Evolutionary conservation across 2,113 vertebrate genomes (phyloP).

Genomic region (Panthera uncia): DNA sequence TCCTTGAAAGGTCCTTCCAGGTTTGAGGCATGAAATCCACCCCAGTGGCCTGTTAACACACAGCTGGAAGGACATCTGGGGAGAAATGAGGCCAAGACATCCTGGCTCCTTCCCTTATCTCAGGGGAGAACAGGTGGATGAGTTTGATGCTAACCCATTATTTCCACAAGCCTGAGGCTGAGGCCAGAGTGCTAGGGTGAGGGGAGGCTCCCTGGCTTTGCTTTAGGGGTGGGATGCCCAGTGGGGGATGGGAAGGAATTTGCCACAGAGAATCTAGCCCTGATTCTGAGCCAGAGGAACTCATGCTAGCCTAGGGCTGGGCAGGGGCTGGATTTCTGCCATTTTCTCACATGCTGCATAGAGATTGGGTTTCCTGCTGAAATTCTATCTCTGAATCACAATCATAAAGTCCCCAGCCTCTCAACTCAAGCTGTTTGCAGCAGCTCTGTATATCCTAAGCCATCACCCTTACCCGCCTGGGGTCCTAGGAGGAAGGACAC

Average conservation of each 20-base stretch:
- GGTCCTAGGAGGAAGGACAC: not conserved
- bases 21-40: not conserved
- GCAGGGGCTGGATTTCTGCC: conserved; percentile 28
- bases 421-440: not conserved
- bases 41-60: not conserved
- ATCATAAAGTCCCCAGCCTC: not conserved
- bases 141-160: not conserved
- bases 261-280: not conserved
- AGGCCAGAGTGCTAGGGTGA: not conserved
- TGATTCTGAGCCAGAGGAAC: not conserved
- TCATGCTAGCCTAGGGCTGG: not conserved
- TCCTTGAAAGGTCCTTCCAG: not conserved
- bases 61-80: conserved; percentile 46
- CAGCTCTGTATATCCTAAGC: not conserved
- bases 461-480: not conserved
- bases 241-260: not conserved
- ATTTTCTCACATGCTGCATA: conserved; percentile 53
- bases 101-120: not conserved
- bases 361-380: conserved; percentile 56
- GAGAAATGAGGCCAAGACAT: not conserved
- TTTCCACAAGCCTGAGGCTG: not conserved
- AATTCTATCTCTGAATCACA: not conserved
- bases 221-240: not conserved
- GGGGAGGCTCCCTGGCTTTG: not conserved
- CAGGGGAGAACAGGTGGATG: not conserved